Evolutionary conservation across 2,797 vertebrate species (phyloP), one percentile per base, ranked within the genome.

Genomic region (Cyclura pinguis): DNA sequence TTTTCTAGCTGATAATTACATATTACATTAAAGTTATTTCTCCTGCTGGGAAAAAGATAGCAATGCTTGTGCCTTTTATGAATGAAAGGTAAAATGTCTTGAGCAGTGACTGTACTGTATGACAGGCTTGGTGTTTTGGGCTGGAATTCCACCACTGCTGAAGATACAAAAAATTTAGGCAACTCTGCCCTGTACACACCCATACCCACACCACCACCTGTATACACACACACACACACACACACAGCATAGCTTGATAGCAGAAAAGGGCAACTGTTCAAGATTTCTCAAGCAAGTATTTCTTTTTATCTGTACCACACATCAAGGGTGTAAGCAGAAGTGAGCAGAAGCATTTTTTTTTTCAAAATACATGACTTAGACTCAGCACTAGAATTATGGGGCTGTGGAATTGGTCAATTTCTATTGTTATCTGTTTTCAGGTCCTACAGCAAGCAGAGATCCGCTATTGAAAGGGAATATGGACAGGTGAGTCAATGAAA

Each of bases 361-460:
- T 27, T 24, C 3, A 0, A 47, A 80, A 47, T 59, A 67, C 1
- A 27, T n/a, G 20, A 22, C 32, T 62, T 59, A 24, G 38, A 3
- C 12, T 6, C 42, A 24, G 16, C 59, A 24, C 16, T 18, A 35
- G 67, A 64, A 35, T 55, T 72, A 6, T 24, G 24, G 47, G 18
- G 76, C 77, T 50, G 38, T 3, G 42, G 72, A 20, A 78, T 55
- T 88, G 69, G 64, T 80, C 55, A 13, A 6, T 7, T 1, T 4
- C 0, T 1, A 29, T 1, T 81, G 89, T 73, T 24, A 3, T 91
- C 62, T 96, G 85, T 83, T 89, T 10, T 0, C 95, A 99, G 98
- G 97, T 98, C 98, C 86, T 99, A 98, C 97, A 98, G 98, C 96
- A 99, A 99, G 94, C 98, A 99, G 92, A 97, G 98, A 59, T 98